Conservation (phyloP, 64 coral and sea anemone species). For the Montipora sp. region DNA sequence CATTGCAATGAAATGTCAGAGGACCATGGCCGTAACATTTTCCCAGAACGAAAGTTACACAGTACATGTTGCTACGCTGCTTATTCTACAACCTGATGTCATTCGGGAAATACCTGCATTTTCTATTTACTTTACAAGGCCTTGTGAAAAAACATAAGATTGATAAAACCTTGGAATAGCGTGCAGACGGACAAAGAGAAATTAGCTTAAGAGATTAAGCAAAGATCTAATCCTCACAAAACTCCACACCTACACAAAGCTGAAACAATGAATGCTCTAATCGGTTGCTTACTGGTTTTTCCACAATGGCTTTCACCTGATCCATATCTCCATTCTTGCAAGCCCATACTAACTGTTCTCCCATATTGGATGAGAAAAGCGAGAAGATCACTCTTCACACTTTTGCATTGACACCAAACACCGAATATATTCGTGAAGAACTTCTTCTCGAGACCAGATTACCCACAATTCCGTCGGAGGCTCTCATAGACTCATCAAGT, state of each 20-base stretch:
- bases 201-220: not conserved
- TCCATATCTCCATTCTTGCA: constrained; percentile 72
- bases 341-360: constrained; percentile 56
- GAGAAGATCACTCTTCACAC: not conserved
- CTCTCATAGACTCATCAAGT: not conserved
- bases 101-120: not conserved
- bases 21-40: too few species aligned
- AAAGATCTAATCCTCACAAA: not conserved
- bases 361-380: constrained; percentile 25
- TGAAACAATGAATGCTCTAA: not conserved
- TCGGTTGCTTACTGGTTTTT: constrained; percentile 27
- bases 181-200: not conserved
- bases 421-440: not conserved
- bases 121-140: not conserved
- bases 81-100: too few species aligned
- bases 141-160: not conserved
- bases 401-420: not conserved
- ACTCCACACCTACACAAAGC: not conserved
- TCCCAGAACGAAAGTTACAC: too few species aligned
- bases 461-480: constrained; percentile 15
- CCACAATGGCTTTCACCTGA: constrained; percentile 45
- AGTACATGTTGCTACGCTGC: not conserved
- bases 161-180: not conserved
- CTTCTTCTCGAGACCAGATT: not conserved
- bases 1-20: too few species aligned